Conservation (phyloP, 2,888 invertebrate genomes). For the Nyleta sp. region DNA sequence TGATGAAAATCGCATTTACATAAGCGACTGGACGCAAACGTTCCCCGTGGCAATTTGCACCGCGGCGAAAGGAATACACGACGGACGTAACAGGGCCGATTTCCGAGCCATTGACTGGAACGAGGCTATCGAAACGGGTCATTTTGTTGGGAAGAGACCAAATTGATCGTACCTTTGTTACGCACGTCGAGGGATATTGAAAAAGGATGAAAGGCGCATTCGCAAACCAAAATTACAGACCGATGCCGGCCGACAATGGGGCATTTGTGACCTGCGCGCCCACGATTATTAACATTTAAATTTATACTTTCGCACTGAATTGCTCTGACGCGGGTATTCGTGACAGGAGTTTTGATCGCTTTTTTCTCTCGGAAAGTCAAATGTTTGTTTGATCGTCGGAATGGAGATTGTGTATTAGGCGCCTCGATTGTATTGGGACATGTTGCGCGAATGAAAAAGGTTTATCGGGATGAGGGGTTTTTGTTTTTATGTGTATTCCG, state of each 20-base stretch:
- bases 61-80: constrained; percentile 33
- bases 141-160: constrained; percentile 60
- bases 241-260: constrained; percentile 52
- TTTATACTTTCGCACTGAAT: constrained; percentile 55
- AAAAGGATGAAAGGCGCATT: constrained; percentile 57
- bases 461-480: constrained; percentile 4
- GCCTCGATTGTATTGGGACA: constrained; percentile 16
- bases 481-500: too few species aligned
- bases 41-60: constrained; percentile 44
- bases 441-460: constrained; percentile 23
- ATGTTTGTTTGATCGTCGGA: constrained; percentile 48
- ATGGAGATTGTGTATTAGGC: constrained; percentile 51
- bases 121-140: constrained; percentile 61
- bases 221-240: constrained; percentile 59
- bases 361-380: constrained; percentile 38
- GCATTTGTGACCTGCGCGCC: constrained; percentile 45
- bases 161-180: constrained; percentile 64
- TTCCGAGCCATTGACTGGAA: constrained; percentile 55
- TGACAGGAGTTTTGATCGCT: constrained; percentile 46
- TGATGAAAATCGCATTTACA: constrained; percentile 60
- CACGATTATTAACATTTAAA: constrained; percentile 60
- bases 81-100: constrained; percentile 37
- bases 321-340: constrained; percentile 25
- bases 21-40: constrained; percentile 53
- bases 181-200: constrained; percentile 55